A percentile compares a stretch with the other conserved stretches of the same genome.
Evolutionary conservation across 2,113 vertebrate genomes (phyloP).

Genomic region (Chaetodon trifascialis): DNA sequence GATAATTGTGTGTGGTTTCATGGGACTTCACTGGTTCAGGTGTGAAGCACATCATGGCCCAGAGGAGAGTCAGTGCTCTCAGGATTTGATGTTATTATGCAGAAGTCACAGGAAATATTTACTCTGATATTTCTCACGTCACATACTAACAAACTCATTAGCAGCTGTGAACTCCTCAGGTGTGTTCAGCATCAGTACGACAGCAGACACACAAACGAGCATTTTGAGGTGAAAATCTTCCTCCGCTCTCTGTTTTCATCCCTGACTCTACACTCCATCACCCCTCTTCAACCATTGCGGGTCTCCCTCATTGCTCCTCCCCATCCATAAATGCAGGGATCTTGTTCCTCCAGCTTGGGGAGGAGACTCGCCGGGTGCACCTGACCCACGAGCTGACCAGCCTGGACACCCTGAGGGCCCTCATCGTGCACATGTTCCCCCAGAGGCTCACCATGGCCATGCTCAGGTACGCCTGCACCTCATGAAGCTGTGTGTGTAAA

Average conservation of each 20-base stretch:
- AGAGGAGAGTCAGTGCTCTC: neutral
- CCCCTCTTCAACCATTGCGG: neutral
- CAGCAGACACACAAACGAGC: neutral
- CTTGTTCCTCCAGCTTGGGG: constrained; percentile 97
- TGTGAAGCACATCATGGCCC: neutral
- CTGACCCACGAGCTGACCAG: constrained; percentile 98
- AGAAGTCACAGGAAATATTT: too few species aligned
- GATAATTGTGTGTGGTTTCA: constrained; percentile 2
- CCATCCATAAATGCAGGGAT: constrained; percentile 84
- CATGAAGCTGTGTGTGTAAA: neutral
- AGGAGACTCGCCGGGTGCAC: constrained; percentile 95
- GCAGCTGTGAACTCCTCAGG: neutral
- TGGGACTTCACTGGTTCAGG: neutral
- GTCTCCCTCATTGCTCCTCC: constrained; percentile 36
- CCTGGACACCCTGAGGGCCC: constrained; percentile 96
- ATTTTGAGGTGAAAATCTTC: constrained; percentile 30
- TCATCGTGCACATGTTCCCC: constrained; percentile 99
- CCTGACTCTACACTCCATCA: neutral
- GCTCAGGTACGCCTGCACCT: constrained; percentile 83
- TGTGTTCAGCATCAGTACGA: too few species aligned
- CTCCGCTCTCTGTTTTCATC: constrained; percentile 31
- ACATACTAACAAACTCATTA: too few species aligned
- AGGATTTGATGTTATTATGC: neutral
- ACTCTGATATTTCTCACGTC: too few species aligned
- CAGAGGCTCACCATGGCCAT: constrained; percentile 98